Evolutionary conservation across 2,797 vertebrate species (phyloP), one percentile per base, ranked within the genome.

Genomic region (Aselliscus stoliczkanus): DNA sequence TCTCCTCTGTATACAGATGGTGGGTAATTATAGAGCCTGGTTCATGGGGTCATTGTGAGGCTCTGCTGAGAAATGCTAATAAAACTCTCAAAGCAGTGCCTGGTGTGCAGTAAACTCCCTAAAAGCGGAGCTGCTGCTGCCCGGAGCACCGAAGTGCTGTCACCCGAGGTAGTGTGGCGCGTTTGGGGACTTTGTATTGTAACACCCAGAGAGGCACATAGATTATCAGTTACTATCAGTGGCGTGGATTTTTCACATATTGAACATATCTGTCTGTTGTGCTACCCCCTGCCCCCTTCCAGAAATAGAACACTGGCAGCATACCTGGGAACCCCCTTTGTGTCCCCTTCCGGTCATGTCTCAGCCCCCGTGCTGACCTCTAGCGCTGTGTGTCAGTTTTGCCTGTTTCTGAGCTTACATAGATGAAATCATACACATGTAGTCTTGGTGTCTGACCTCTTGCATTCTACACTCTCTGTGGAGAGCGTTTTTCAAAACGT

Each of bases 341-440:
- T 12, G 21, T 12, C 31, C n/a, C 18, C 25, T 25, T 56, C 65
- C 1, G 31, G 27, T 72, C 31, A 29, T n/a, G 17, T 39, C 27
- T 65, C 10, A 39, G 7, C 23, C 56, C 27, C 23, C 4, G 52
- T 31, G 25, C 60, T 34, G 80, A 20, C 2, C 37, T n/a, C 8
- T 54, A 23, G 13, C 0, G 3, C 7, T 13, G 0, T 1, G 7
- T 5, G 7, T 4, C 50, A 5, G 17, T 11, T 60, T 37, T 21
- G n/a, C 50, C 11, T 14, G 7, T 27, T 25, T 9, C 34, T 17
- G 12, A 72, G 39, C 42, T 20, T 1, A 2, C 1, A 0, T 9
- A 12, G 3, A 2, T 0, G 14, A 29, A 10, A 0, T 37, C 0
- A 0, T 1, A 2, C 0, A 0, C 4, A 0, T 0, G 0, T 2